Conservation (phyloP, 2,797 vertebrate genomes). For the Ctenopoma kingsleyae region DNA sequence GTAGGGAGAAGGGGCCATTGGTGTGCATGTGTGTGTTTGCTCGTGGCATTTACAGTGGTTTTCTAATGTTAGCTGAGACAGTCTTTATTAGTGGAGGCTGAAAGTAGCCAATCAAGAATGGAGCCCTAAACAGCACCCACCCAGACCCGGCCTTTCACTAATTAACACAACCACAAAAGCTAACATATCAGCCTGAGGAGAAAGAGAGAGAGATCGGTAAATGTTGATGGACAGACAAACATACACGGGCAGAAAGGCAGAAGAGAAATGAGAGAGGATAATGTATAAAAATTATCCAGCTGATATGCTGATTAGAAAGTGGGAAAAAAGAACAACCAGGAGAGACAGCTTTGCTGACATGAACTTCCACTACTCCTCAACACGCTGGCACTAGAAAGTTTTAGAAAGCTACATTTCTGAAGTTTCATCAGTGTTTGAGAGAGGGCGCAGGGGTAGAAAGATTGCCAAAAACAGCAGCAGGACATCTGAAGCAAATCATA, state of each 20-base stretch:
- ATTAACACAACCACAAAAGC: slow-evolving; percentile 53
- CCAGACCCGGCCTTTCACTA: slow-evolving; percentile 31
- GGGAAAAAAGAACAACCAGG: slow-evolving; percentile 11
- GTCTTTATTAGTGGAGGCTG: slow-evolving; percentile 51
- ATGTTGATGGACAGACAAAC: slow-evolving; percentile 15
- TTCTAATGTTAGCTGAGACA: slow-evolving; percentile 53
- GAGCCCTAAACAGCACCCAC: slow-evolving; percentile 28
- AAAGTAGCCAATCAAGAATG: slow-evolving; percentile 55
- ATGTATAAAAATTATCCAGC: slow-evolving; percentile 19
- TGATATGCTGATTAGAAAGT: slow-evolving; percentile 46
- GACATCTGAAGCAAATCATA: slow-evolving; percentile 47
- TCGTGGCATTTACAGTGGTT: slow-evolving; percentile 51
- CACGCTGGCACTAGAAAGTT: slow-evolving; percentile 31
- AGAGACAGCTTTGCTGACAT: slow-evolving; percentile 47
- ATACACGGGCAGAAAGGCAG: slow-evolving; percentile 5
- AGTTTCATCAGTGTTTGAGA: slow-evolving; percentile 61
- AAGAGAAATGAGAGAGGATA: not conserved
- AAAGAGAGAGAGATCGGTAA: slow-evolving; percentile 24
- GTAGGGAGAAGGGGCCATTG: slow-evolving; percentile 26
- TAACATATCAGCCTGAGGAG: slow-evolving; percentile 27
- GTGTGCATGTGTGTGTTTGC: slow-evolving; percentile 28
- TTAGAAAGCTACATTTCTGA: slow-evolving; percentile 73
- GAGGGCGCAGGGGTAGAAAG: slow-evolving; percentile 14
- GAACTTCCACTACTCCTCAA: slow-evolving; percentile 39
- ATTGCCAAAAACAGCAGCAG: slow-evolving; percentile 60